phyloP scores from a whole-genome alignment of 2,888 invertebrate species.

The Siphonodentalium dalli region DNA sequence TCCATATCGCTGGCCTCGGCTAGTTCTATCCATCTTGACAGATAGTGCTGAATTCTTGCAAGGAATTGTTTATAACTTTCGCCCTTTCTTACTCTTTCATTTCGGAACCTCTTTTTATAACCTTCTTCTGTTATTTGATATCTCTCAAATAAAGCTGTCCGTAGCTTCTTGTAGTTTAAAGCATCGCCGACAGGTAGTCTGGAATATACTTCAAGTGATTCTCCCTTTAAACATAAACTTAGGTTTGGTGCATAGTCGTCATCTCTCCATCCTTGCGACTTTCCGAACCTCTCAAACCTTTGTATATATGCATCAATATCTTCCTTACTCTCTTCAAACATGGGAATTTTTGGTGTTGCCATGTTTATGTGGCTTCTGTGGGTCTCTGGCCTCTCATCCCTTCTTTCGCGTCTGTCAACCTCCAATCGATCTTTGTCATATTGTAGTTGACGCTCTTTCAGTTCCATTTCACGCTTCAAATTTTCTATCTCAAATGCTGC shows the following conservation, averaged over 20 bases:
- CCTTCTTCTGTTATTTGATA: conserved; percentile 22
- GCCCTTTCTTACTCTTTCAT: conserved; percentile 8
- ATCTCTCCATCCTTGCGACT: conserved; percentile 2
- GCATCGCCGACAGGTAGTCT: conserved; percentile 8
- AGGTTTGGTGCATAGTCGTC: conserved; percentile 14
- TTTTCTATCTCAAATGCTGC: not conserved
- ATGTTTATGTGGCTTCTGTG: no score
- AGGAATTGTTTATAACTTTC: conserved; percentile 20
- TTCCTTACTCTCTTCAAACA: conserved; percentile 8
- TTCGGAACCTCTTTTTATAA: conserved; percentile 15
- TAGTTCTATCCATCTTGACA: conserved; percentile 20
- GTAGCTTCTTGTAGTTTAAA: conserved; percentile 14
- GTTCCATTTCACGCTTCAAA: not conserved
- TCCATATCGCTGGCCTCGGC: conserved; percentile 5
- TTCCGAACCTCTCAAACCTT: conserved; percentile 8
- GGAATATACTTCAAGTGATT: conserved; percentile 18
- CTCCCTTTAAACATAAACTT: conserved; percentile 20
- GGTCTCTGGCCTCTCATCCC: no score
- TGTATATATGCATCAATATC: conserved; percentile 11
- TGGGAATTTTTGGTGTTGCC: conserved; percentile 1
- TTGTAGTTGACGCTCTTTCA: conserved; percentile 2
- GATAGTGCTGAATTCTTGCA: conserved; percentile 11
- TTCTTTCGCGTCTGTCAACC: no score
- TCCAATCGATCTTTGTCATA: not conserved
- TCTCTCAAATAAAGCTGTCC: conserved; percentile 15